Conservation (phyloP, 2,888 invertebrate genomes). For the Ischnus inquisitorius region DNA sequence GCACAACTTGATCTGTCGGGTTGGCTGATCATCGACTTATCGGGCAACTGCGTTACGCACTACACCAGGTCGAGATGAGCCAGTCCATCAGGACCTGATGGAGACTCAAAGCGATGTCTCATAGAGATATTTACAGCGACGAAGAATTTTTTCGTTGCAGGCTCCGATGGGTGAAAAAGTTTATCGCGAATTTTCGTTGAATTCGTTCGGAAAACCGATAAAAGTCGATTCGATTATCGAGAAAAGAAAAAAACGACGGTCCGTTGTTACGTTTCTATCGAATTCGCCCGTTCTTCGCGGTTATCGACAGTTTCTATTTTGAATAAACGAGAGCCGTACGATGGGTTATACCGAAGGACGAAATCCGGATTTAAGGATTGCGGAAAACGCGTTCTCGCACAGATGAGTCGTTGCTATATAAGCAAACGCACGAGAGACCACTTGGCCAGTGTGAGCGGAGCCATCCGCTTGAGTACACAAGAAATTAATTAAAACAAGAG, state of each 20-base stretch:
- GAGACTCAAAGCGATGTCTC: too few relatives aligned
- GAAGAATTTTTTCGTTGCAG: too few relatives aligned
- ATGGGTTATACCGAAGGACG: not conserved
- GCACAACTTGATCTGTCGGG: too few relatives aligned
- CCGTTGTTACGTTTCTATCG: not conserved
- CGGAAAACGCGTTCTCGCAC: not conserved
- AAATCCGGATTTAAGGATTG: constrained; percentile 29
- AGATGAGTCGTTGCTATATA: constrained; percentile 3
- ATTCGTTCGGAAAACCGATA: not conserved
- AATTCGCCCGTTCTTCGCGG: not conserved
- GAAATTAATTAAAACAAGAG: constrained; percentile 52
- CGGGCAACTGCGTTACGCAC: too few relatives aligned
- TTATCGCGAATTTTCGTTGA: too few relatives aligned
- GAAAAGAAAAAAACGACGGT: too few relatives aligned
- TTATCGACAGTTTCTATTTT: not conserved
- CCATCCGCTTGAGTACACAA: constrained; percentile 47
- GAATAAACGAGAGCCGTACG: not conserved
- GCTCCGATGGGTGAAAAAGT: too few relatives aligned
- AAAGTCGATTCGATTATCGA: not conserved
- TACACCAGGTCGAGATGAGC: too few relatives aligned
- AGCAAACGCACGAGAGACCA: constrained; percentile 11
- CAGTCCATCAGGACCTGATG: too few relatives aligned
- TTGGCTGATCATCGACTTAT: too few relatives aligned
- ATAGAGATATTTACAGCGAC: too few relatives aligned
- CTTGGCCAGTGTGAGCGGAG: constrained; percentile 26